Conservation (phyloP, 2,797 vertebrate species). For the Perodicticus potto region DNA sequence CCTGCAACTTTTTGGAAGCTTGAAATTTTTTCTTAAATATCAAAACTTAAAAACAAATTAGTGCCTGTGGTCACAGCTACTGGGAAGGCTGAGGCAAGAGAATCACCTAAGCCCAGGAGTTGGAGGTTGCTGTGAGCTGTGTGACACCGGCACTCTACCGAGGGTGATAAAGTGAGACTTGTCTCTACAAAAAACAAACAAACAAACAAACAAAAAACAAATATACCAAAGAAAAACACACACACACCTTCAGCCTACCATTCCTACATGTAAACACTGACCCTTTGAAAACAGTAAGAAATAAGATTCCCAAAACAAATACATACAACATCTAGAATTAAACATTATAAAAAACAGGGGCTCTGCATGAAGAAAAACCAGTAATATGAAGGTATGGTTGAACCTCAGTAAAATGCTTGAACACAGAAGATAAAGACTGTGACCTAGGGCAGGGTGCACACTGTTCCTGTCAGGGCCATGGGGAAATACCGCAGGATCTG, state of each 20-base stretch:
- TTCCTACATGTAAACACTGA: not conserved
- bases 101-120: too few relatives aligned
- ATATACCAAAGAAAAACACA: not conserved
- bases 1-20: not conserved
- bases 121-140: too few relatives aligned
- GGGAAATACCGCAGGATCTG: not conserved
- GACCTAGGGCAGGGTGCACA: rapidly evolving
- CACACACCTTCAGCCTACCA: not conserved
- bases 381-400: not conserved
- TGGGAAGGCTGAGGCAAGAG: too few relatives aligned
- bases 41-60: not conserved
- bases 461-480: not conserved
- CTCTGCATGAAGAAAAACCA: rapidly evolving
- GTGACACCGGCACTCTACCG: too few relatives aligned
- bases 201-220: too few relatives aligned
- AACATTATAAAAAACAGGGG: not conserved
- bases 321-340: rapidly evolving
- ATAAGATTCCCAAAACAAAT: not conserved
- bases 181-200: too few relatives aligned
- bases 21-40: not conserved
- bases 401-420: rapidly evolving
- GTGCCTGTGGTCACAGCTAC: too few relatives aligned
- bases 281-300: not conserved
- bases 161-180: too few relatives aligned
- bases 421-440: rapidly evolving